Base-by-base conservation (phyloP, 2,797 vertebrate genomes). In the Sardinella longiceps region DNA sequence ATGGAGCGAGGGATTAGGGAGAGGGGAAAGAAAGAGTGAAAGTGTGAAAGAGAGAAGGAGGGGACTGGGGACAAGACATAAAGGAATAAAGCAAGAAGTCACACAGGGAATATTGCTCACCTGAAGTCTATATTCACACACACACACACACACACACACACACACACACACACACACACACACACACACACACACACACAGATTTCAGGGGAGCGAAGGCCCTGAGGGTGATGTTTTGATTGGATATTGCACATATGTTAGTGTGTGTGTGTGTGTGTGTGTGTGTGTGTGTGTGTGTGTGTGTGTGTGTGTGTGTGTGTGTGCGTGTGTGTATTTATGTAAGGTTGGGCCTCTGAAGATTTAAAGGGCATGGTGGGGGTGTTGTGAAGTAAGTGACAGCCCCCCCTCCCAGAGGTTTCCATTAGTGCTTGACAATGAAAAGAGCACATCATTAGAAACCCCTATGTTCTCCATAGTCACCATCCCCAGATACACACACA, bases 181-280 rank as follows among this genome's bases (percentile, higher is more conserved):
- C 53, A 23, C 23, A 23, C 20, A 23, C 23, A 56, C 53, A 56
- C 51, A 53, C 51, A 53, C 15, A 20, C 5, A 20, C 2, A 33
- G 30, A 70, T 5, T 37, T 30, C 66, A 14, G 15, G 66, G 66
- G 30, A 37, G 1, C 30, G 14, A 74, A 37, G 66, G 12, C 66
- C 63, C 66, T 20, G 66, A 74, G 66, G 66, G 30, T 20, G 15
- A 74, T 74, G 66, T 74, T 74, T 74, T 74, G 66, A 74, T 74
- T 74, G 66, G 60, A 66, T 14, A 30, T 33, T 30, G 60, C 23
- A 25, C 7, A 60, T 60, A n/a, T 60, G 58, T 25, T 2, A 25
- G 23, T 25, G 58, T n/a, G 23, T 5, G 14, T 66, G 25, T 14
- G 60, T 66, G 25, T 14, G 60, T 66, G 60, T 33, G 60, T 30